A percentile compares a stretch with the other conserved stretches of the same genome.
Evolutionary conservation across 2,797 vertebrate genomes (phyloP).

Genomic region (Enteromius trimaculatus): DNA sequence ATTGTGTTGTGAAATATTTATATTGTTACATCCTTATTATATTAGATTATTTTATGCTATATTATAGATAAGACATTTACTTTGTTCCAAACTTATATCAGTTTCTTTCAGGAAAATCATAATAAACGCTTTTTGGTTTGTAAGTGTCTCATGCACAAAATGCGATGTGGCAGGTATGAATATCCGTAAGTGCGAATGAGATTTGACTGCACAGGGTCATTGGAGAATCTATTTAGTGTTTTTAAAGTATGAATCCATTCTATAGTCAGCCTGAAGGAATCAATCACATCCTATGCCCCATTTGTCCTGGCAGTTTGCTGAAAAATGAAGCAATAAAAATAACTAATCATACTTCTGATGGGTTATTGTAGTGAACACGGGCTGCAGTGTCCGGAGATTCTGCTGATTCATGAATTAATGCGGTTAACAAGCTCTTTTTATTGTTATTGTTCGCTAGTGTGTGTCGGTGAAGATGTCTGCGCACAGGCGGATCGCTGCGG

Average conservation of each 20-base stretch:
- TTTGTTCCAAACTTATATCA: not conserved
- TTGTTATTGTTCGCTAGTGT: constrained; percentile 48
- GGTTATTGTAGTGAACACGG: constrained; percentile 58
- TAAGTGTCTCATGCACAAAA: not conserved
- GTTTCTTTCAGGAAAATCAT: not conserved
- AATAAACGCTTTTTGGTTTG: not conserved
- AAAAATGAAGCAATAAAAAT: not conserved
- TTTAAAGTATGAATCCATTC: not conserved
- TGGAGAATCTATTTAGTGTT: not conserved
- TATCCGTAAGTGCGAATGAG: not conserved
- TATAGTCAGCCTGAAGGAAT: not conserved
- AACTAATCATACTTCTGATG: constrained; percentile 14
- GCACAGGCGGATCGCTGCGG: constrained; percentile 38
- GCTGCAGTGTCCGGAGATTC: constrained; percentile 62
- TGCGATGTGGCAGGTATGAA: not conserved
- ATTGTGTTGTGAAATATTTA: too few relatives aligned
- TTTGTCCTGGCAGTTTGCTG: not conserved
- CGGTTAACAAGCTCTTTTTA: constrained; percentile 59
- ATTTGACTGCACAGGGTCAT: not conserved
- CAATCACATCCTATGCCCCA: not conserved
- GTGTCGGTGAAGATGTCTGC: constrained; percentile 49
- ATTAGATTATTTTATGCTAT: not conserved
- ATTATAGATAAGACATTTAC: not conserved
- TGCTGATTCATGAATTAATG: constrained; percentile 67
- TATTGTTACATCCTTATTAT: too few relatives aligned